Conservation (phyloP, 2,797 vertebrate species). For the Chelidonichthys spinosus region DNA sequence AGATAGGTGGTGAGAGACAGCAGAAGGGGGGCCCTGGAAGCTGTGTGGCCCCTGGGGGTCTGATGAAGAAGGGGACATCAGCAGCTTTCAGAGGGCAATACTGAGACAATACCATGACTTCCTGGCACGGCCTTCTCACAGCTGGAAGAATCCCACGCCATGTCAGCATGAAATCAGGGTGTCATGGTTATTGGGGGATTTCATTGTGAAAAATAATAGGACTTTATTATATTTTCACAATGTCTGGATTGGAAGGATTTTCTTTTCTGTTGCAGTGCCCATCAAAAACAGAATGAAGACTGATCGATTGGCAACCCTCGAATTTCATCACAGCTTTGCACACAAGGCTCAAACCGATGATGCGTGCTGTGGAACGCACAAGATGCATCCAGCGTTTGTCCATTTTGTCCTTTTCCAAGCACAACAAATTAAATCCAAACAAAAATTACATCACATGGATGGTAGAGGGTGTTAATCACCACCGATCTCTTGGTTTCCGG, state of each 20-base stretch:
- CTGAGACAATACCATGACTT: conserved; percentile 57
- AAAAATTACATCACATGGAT: background rate
- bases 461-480: too few relatives aligned
- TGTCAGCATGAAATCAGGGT: conserved; percentile 19
- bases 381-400: background rate
- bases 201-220: conserved; percentile 78
- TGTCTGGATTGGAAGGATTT: conserved; percentile 41
- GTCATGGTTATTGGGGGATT: conserved; percentile 49
- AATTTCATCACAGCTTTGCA: conserved; percentile 4
- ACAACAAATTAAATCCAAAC: background rate
- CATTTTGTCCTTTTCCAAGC: background rate
- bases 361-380: background rate
- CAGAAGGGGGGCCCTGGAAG: conserved; percentile 68
- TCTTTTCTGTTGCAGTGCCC: background rate
- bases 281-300: background rate
- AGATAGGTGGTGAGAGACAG: conserved; percentile 78
- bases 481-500: too few relatives aligned
- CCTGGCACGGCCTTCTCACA: conserved; percentile 22
- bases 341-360: background rate
- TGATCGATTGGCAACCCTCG: background rate
- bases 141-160: conserved; percentile 1
- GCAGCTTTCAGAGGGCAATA: conserved; percentile 74
- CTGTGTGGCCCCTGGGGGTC: conserved; percentile 71
- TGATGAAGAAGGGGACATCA: conserved; percentile 65
- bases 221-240: conserved; percentile 81